A percentile compares a stretch with the other conserved stretches of the same genome.
Conservation (phyloP, 2,888 invertebrate species). For the Petrophora chlorosata region DNA sequence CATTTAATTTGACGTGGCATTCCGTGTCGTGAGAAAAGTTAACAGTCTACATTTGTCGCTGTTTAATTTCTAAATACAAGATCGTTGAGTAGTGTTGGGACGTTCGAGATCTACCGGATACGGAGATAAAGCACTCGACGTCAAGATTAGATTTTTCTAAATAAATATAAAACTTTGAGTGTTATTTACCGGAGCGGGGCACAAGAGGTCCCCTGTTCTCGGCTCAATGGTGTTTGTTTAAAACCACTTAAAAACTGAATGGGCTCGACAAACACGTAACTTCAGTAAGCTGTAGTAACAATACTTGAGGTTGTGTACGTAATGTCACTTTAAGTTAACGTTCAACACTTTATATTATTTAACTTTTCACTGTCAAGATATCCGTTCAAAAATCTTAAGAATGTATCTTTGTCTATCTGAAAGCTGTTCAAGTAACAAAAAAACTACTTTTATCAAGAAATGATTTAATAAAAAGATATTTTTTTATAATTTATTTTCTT, state of each 20-base stretch:
- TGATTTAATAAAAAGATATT: background rate
- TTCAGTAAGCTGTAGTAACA: conserved; percentile 69
- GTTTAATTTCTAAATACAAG: conserved; percentile 53
- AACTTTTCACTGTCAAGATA: background rate
- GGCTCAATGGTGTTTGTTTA: conserved; percentile 73
- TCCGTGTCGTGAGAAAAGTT: conserved; percentile 63
- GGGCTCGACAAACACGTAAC: conserved; percentile 64
- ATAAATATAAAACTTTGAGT: conserved; percentile 30
- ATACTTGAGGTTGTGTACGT: conserved; percentile 48
- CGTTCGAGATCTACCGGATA: conserved; percentile 60
- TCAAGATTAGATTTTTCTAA: conserved; percentile 42
- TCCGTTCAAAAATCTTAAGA: conserved; percentile 1
- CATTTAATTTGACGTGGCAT: conserved; percentile 29
- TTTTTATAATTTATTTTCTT: background rate
- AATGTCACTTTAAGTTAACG: conserved; percentile 29
- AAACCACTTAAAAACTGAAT: conserved; percentile 72
- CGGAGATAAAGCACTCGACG: conserved; percentile 67
- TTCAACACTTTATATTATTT: conserved; percentile 25
- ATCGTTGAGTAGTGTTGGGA: conserved; percentile 45
- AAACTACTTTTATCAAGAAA: background rate
- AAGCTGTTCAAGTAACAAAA: too few relatives aligned
- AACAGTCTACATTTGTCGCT: conserved; percentile 46
- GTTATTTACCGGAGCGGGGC: conserved; percentile 29
- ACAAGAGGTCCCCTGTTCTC: conserved; percentile 36
- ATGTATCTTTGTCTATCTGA: background rate